Conservation (phyloP, 2,797 vertebrate genomes). For the Crocidura indochinensis region DNA sequence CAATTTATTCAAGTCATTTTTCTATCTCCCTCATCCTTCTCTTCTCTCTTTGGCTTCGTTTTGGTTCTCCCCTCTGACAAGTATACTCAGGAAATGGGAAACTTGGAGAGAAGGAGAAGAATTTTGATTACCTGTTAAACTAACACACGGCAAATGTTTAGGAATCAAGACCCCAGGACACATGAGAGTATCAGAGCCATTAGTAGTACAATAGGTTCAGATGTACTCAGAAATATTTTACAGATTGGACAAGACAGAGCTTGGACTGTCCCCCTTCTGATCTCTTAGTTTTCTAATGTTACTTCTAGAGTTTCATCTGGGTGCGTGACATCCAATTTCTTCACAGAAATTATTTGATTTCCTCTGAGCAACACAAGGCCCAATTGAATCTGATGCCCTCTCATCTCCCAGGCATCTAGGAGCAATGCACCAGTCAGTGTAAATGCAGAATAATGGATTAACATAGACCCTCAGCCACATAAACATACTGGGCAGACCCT, state of each 20-base stretch:
- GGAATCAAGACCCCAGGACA: background rate
- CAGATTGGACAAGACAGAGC: background rate
- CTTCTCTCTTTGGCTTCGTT: background rate
- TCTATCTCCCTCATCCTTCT: background rate
- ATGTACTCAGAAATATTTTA: background rate
- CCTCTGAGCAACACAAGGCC: background rate
- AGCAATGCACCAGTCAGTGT: background rate
- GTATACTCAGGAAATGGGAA: background rate
- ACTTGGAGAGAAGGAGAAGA: background rate
- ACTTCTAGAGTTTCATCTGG: background rate
- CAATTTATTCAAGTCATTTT: background rate
- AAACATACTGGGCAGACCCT: background rate
- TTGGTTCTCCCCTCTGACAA: background rate
- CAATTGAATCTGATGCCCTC: background rate
- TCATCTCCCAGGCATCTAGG: background rate
- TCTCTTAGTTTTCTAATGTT: background rate
- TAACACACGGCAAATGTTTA: background rate
- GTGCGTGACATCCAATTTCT: background rate
- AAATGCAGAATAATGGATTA: background rate
- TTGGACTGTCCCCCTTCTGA: background rate
- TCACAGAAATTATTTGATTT: background rate
- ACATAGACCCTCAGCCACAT: background rate
- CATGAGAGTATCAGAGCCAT: background rate
- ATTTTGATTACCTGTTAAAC: background rate
- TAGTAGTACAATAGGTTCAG: background rate